Percentiles rank a stretch among this genome's conserved stretches.
phyloP scores from a whole-genome alignment of 2,888 invertebrate species.

The Amiota mariae region DNA sequence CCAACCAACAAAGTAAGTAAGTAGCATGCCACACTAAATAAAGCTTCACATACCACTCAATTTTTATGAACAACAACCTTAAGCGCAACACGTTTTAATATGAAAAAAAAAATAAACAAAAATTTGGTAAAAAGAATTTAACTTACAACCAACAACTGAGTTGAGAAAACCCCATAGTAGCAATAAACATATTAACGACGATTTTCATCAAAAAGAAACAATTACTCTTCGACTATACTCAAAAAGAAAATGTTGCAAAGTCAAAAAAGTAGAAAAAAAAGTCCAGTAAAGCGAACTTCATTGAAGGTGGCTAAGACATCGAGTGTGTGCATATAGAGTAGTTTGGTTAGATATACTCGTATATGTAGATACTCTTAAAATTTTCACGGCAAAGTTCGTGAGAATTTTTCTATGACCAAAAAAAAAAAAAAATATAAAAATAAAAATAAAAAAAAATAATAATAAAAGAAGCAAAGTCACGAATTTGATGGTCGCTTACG shows the following conservation, averaged over 20 bases:
- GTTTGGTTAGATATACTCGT: too few species aligned
- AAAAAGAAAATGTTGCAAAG: not conserved
- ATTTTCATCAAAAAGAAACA: not conserved
- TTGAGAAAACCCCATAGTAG: not conserved
- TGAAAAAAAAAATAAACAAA: not conserved
- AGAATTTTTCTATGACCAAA: conserved; percentile 53
- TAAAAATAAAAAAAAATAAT: conserved; percentile 21
- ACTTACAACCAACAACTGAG: not conserved
- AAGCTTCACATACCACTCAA: not conserved
- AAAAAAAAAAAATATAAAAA: conserved; percentile 29
- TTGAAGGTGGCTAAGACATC: not conserved
- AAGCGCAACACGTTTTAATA: not conserved
- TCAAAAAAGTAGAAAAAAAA: not conserved
- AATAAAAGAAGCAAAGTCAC: conserved; percentile 59
- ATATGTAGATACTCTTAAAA: not conserved
- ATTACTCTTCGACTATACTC: not conserved
- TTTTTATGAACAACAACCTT: not conserved
- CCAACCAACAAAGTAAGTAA: too few species aligned
- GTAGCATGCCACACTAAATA: too few species aligned
- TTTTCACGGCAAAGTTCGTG: conserved; percentile 53
- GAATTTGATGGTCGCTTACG: conserved; percentile 48
- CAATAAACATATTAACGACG: conserved; percentile 23
- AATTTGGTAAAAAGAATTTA: not conserved
- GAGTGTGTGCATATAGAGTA: conserved; percentile 1
- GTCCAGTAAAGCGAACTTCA: not conserved